phyloP scores from a whole-genome alignment of 2,888 invertebrate genomes.

The Uloborus plumipes region DNA sequence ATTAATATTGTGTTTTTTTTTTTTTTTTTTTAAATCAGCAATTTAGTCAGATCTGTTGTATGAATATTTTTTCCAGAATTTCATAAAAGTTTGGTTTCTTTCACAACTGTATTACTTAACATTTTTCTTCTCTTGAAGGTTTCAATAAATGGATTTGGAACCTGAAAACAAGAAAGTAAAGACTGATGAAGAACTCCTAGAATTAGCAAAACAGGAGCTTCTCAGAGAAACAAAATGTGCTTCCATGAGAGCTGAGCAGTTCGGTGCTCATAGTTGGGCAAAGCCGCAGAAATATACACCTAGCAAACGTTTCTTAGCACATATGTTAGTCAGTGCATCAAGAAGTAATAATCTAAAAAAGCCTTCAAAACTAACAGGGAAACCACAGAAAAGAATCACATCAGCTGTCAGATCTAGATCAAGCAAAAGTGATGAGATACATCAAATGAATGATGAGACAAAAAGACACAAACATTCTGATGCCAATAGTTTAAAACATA shows the following conservation, averaged over 20 bases:
- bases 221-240: slow-evolving; percentile 52
- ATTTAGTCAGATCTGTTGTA: too few relatives aligned
- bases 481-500: too few relatives aligned
- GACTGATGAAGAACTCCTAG: slow-evolving; percentile 30
- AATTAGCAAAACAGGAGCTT: slow-evolving; percentile 50
- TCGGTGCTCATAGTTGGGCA: slow-evolving; percentile 59
- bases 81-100: too few relatives aligned
- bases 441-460: too few relatives aligned
- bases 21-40: too few relatives aligned
- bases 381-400: neutral
- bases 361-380: neutral
- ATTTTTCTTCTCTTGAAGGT: too few relatives aligned
- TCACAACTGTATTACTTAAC: too few relatives aligned
- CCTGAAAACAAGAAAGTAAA: neutral
- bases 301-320: slow-evolving; percentile 42
- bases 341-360: slow-evolving; percentile 30
- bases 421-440: neutral
- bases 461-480: too few relatives aligned
- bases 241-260: slow-evolving; percentile 46
- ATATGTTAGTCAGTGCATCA: slow-evolving; percentile 40
- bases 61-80: too few relatives aligned
- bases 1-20: too few relatives aligned
- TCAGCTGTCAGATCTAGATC: neutral
- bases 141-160: too few relatives aligned
- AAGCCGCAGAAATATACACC: slow-evolving; percentile 46